These are phyloP conservation scores for Macrotrachela quadricornifera DNA, from an alignment of 1,140 invertebrate genomes.

Conservation along the genomic window DNA sequence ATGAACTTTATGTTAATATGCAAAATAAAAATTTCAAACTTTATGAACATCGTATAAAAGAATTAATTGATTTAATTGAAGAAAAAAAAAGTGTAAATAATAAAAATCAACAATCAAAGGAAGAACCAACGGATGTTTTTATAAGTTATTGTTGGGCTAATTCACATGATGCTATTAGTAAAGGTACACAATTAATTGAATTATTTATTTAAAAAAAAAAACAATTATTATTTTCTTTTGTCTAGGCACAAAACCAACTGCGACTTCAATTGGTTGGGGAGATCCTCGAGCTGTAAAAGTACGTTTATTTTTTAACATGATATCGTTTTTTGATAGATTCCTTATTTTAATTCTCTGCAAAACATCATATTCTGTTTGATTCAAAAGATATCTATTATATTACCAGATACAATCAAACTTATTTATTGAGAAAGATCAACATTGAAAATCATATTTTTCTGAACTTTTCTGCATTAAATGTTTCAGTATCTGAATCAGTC, in stretches of 20 bases:
- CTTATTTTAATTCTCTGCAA: too few species aligned
- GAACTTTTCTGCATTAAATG: too few species aligned
- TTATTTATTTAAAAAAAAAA: not conserved
- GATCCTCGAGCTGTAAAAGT: constrained; percentile 20
- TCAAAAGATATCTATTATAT: too few species aligned
- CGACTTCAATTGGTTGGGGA: constrained; percentile 16
- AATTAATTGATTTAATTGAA: constrained; percentile 13
- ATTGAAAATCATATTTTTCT: too few species aligned
- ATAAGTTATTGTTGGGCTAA: constrained; percentile 15
- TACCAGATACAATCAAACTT: too few species aligned
- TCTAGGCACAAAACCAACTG: not conserved
- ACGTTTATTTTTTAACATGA: too few species aligned
- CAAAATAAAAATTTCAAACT: constrained; percentile 13
- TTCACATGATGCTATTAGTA: constrained; percentile 16
- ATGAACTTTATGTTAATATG: constrained; percentile 24
- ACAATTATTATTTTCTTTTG: not conserved
- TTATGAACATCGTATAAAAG: constrained; percentile 16
- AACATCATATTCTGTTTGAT: too few species aligned
- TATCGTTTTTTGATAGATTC: too few species aligned
- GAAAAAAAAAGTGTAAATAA: constrained; percentile 11
- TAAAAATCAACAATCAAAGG: not conserved
- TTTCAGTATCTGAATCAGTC: too few species aligned
- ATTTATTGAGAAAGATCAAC: too few species aligned
- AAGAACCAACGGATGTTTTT: constrained; percentile 6
- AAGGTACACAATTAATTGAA: constrained; percentile 10